phyloP scores from a whole-genome alignment of 2,888 invertebrate genomes.

The Nomada fucata region DNA sequence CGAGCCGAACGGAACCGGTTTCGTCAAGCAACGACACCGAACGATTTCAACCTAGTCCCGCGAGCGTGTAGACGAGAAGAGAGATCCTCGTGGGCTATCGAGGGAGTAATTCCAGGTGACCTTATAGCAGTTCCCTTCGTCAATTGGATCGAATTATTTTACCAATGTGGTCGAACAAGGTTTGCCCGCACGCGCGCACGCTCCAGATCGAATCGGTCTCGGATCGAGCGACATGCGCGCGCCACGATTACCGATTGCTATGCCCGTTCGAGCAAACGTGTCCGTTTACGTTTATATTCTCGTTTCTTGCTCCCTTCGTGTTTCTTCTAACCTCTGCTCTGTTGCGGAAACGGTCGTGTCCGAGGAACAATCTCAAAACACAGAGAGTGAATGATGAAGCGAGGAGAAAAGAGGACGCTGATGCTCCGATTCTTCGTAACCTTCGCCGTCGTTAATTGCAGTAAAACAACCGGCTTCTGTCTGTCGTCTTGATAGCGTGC shows the following conservation, averaged over 20 bases:
- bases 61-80: conserved; percentile 47
- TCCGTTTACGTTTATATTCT: conserved; percentile 15
- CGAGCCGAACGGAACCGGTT: conserved; percentile 82
- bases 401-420: conserved; percentile 14
- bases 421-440: conserved; percentile 39
- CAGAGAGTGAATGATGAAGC: not conserved
- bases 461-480: conserved; percentile 46
- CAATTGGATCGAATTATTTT: conserved; percentile 43
- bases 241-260: conserved; percentile 4
- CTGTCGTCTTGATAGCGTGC: conserved; percentile 39
- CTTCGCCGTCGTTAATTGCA: conserved; percentile 43
- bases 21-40: conserved; percentile 74
- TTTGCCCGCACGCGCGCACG: not conserved
- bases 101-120: conserved; percentile 53
- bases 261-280: conserved; percentile 5
- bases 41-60: conserved; percentile 72
- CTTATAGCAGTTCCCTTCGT: conserved; percentile 42
- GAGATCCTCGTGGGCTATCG: conserved; percentile 66
- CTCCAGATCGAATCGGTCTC: conserved; percentile 30
- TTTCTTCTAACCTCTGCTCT: not conserved
- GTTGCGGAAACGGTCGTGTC: conserved; percentile 1
- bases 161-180: conserved; percentile 28
- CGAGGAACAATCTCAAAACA: not conserved
- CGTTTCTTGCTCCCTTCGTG: not conserved
- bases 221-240: conserved; percentile 32